Conservation (phyloP, 2,113 vertebrate species). For the Cottus gobio region DNA sequence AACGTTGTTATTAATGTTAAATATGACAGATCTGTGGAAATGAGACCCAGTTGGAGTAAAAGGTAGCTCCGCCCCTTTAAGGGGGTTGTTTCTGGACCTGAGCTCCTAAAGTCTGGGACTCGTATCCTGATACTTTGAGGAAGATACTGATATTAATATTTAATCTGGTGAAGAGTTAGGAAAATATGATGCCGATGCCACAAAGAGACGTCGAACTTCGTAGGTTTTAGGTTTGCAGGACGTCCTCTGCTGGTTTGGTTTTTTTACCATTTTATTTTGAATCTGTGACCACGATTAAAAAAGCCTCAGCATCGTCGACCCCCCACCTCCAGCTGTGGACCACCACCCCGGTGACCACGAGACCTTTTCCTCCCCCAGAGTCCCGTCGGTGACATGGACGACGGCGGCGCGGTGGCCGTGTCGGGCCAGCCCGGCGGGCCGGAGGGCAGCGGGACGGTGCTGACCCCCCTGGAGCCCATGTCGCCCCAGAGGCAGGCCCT, state of each 20-base stretch:
- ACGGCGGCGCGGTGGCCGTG: slow-evolving; percentile 90
- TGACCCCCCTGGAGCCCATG: slow-evolving; percentile 98
- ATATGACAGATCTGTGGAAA: neutral
- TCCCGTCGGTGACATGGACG: slow-evolving; percentile 91
- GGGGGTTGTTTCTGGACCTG: neutral
- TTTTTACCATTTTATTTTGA: neutral
- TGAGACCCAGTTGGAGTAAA: too few relatives aligned
- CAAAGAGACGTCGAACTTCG: too few relatives aligned
- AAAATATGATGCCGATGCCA: too few relatives aligned
- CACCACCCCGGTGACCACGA: neutral
- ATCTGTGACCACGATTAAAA: neutral
- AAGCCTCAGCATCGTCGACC: neutral
- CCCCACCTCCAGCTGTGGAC: neutral
- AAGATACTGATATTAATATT: neutral
- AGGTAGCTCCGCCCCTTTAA: neutral
- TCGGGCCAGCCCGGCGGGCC: slow-evolving; percentile 87
- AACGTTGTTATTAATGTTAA: neutral
- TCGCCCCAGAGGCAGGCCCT: slow-evolving; percentile 95
- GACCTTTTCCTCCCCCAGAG: slow-evolving; percentile 82
- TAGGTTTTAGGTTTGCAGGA: neutral
- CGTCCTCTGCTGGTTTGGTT: too few relatives aligned
- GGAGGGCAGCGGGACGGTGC: slow-evolving; percentile 91
- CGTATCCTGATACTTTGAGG: neutral
- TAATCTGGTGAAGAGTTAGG: neutral
- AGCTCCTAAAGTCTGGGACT: neutral